Percentiles rank a stretch among this genome's conserved stretches.
phyloP scores from a whole-genome alignment of 2,113 vertebrate species.

The Calypte anna region DNA sequence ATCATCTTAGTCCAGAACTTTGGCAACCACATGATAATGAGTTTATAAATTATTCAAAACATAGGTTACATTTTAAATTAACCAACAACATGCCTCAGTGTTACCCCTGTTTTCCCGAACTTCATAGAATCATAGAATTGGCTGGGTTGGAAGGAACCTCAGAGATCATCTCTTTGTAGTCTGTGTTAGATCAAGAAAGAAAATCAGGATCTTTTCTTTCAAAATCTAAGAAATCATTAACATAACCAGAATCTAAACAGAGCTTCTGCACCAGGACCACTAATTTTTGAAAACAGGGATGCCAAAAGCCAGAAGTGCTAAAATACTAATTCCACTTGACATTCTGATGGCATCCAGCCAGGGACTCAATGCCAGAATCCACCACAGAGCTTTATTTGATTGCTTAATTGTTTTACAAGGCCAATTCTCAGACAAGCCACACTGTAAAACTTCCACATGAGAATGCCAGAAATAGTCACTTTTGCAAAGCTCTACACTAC shows the following conservation, averaged over 20 bases:
- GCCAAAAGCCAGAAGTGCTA: neutral
- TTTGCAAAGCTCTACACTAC: neutral
- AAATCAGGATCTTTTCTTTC: neutral
- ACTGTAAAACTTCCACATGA: slow-evolving; percentile 18
- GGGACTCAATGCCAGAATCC: slow-evolving; percentile 20
- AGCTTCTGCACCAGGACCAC: neutral
- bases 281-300: slow-evolving; percentile 11
- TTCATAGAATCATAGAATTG: neutral
- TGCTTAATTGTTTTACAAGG: slow-evolving; percentile 64
- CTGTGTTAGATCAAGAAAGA: neutral
- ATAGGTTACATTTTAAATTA: neutral
- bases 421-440: slow-evolving; percentile 30
- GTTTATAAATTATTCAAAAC: neutral
- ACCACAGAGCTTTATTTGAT: slow-evolving; percentile 59
- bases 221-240: neutral
- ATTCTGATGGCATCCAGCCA: slow-evolving; percentile 49
- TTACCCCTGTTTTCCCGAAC: neutral
- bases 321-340: slow-evolving; percentile 58
- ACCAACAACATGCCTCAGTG: neutral
- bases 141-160: too few relatives aligned
- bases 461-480: slow-evolving; percentile 9
- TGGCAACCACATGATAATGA: neutral
- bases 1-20: neutral
- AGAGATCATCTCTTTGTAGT: neutral
- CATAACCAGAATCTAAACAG: neutral